These are phyloP conservation scores for Herminia tarsipennalis DNA, from an alignment of 2,888 invertebrate species.

Conservation along the genomic window DNA sequence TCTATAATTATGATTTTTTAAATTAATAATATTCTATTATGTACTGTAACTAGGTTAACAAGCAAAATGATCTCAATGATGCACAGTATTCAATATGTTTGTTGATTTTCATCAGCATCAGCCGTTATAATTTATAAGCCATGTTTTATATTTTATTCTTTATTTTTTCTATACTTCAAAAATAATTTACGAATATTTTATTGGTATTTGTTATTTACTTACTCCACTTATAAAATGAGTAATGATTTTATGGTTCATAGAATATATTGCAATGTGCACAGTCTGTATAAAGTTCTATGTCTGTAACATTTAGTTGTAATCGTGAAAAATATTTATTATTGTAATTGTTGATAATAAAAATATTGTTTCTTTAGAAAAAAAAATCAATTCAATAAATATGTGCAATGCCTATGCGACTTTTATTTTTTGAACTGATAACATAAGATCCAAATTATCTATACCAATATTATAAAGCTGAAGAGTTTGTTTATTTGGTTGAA, in stretches of 20 bases:
- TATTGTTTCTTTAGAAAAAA: conserved; percentile 30
- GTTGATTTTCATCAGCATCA: conserved; percentile 28
- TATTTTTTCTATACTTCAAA: conserved; percentile 11
- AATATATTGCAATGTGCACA: conserved; percentile 21
- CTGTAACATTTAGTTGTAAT: conserved; percentile 32
- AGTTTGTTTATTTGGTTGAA: too few species aligned
- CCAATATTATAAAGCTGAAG: background rate
- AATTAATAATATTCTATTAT: background rate
- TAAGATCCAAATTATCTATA: background rate
- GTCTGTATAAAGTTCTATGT: conserved; percentile 22
- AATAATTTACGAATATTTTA: background rate
- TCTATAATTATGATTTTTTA: background rate
- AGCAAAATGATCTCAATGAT: conserved; percentile 72
- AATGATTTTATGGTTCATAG: conserved; percentile 7
- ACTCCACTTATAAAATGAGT: conserved; percentile 1
- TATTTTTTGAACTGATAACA: too few species aligned
- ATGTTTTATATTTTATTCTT: conserved; percentile 39
- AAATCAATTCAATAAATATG: conserved; percentile 26
- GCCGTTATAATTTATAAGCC: conserved; percentile 25
- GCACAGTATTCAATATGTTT: conserved; percentile 70
- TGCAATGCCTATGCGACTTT: conserved; percentile 22
- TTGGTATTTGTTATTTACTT: conserved; percentile 5
- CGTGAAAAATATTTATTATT: conserved; percentile 38
- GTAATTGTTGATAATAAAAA: conserved; percentile 35
- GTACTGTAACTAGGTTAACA: conserved; percentile 33